Conservation (phyloP, 2,888 invertebrate genomes). For the Caenorhabditis angaria region DNA sequence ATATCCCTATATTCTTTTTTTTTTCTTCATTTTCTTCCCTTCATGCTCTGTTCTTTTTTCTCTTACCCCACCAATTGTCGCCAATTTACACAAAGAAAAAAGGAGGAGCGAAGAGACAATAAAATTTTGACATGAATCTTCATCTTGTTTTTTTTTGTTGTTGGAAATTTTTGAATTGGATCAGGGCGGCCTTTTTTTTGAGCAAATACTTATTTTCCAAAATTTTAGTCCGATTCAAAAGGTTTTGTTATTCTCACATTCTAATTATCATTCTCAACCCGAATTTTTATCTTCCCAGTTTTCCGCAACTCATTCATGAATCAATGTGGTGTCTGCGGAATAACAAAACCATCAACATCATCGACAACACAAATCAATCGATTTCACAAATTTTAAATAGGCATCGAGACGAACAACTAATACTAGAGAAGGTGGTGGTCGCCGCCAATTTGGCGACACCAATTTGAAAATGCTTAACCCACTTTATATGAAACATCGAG, state of each 20-base stretch:
- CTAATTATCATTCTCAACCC: not conserved
- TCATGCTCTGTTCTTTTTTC: not conserved
- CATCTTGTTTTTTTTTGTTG: no score
- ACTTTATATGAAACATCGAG: constrained; percentile 53
- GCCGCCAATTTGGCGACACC: not conserved
- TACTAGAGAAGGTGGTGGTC: not conserved
- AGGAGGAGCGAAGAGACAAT: no score
- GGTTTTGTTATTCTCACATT: not conserved
- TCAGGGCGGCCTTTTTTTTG: no score
- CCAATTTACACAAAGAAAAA: not conserved
- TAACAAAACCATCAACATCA: not conserved
- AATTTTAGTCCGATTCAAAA: not conserved
- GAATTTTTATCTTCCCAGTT: not conserved
- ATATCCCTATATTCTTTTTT: not conserved
- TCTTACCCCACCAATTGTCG: not conserved
- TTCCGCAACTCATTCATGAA: constrained; percentile 3
- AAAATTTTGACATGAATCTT: no score
- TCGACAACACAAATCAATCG: not conserved
- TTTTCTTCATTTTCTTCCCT: not conserved
- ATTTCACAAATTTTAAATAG: not conserved
- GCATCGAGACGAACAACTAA: not conserved
- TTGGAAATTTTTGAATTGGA: no score
- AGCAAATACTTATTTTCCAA: no score
- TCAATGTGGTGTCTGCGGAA: constrained; percentile 2
- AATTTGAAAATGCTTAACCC: constrained; percentile 44